Conservation (phyloP, 2,113 vertebrate genomes). For the Butorides virescens region DNA sequence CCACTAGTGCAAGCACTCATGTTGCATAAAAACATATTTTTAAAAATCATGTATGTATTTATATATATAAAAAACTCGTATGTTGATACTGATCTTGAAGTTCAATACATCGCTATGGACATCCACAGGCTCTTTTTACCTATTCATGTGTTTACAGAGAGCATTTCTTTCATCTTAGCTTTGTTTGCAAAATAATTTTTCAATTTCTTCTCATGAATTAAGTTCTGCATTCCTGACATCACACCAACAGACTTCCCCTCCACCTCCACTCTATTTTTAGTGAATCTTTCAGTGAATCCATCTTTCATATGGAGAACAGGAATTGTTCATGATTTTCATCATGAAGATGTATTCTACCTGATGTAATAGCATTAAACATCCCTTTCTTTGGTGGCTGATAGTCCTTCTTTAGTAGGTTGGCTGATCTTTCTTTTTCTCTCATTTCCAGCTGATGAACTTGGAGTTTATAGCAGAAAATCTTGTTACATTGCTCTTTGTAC, state of each 20-base stretch:
- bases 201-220: background rate
- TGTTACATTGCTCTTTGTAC: background rate
- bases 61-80: background rate
- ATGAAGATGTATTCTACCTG: background rate
- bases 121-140: background rate
- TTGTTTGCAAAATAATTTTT: background rate
- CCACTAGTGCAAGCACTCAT: background rate
- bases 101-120: background rate
- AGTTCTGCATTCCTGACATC: background rate
- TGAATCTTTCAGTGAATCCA: background rate
- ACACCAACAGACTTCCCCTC: background rate
- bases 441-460: background rate
- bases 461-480: background rate
- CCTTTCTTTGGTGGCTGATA: background rate
- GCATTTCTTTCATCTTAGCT: background rate
- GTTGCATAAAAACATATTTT: background rate
- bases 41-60: background rate
- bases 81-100: background rate
- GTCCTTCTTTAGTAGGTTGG: background rate
- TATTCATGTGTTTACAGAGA: background rate
- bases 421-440: background rate
- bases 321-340: background rate
- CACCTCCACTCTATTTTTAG: background rate
- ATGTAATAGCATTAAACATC: background rate
- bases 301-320: background rate